phyloP scores from a whole-genome alignment of 2,888 invertebrate species.

The Chloromyia formosa region DNA sequence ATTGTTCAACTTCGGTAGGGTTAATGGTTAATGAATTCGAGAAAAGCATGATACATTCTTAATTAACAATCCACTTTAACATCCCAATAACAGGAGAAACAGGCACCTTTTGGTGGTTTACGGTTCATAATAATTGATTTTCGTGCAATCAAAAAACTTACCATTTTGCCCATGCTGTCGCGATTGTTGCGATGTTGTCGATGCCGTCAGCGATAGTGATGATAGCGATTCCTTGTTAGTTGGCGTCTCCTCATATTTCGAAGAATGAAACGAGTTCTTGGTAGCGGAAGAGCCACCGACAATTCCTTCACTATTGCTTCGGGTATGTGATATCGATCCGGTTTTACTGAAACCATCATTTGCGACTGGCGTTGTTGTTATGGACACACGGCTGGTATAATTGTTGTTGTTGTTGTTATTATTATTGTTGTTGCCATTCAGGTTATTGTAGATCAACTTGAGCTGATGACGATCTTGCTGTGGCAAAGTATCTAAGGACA shows the following conservation, averaged over 20 bases:
- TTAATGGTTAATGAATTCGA: too few species aligned
- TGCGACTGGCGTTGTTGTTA: neutral
- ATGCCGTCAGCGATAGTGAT: slow-evolving; percentile 51
- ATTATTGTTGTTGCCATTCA: slow-evolving; percentile 51
- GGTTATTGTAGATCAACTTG: slow-evolving; percentile 2
- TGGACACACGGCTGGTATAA: slow-evolving; percentile 6
- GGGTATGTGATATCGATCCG: slow-evolving; percentile 25
- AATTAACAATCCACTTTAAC: neutral
- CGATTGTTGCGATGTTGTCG: slow-evolving; percentile 41
- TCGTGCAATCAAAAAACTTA: slow-evolving; percentile 48
- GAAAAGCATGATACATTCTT: too few species aligned
- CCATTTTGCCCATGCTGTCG: slow-evolving; percentile 54
- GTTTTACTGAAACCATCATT: slow-evolving; percentile 44
- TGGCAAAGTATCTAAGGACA: too few species aligned
- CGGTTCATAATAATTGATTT: too few species aligned
- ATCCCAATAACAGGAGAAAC: too few species aligned
- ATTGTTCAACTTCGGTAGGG: too few species aligned
- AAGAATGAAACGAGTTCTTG: slow-evolving; percentile 2
- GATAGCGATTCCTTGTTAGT: slow-evolving; percentile 56
- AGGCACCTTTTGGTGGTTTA: too few species aligned
- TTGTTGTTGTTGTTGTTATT: slow-evolving; percentile 47
- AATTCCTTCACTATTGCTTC: slow-evolving; percentile 4
- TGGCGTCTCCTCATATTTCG: slow-evolving; percentile 54
- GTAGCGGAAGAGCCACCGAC: neutral
- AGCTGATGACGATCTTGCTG: slow-evolving; percentile 32